Conservation (phyloP, 2,797 vertebrate genomes). For the Carcharodon carcharias region DNA sequence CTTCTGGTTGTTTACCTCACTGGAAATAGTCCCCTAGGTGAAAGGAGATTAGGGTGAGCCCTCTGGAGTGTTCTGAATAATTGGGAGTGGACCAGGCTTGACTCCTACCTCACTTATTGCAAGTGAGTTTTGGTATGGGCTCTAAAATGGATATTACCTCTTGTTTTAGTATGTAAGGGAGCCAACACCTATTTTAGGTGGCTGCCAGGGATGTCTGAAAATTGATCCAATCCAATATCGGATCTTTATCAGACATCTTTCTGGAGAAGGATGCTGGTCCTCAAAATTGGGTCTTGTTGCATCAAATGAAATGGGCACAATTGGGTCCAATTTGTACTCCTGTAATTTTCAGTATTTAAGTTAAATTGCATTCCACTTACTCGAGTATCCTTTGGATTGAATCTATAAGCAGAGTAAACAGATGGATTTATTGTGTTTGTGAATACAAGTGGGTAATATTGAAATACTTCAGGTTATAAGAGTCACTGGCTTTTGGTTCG, state of each 20-base stretch:
- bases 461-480: neutral
- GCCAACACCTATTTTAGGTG: neutral
- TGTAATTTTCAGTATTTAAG: neutral
- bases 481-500: neutral
- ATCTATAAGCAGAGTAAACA: neutral
- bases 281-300: neutral
- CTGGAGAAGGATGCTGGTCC: neutral
- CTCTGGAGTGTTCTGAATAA: neutral
- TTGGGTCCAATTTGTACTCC: neutral
- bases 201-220: neutral
- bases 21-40: neutral
- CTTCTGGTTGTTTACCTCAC: neutral
- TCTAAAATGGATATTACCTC: neutral
- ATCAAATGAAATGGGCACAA: neutral
- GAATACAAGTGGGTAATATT: neutral
- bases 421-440: neutral
- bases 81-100: neutral
- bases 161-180: neutral
- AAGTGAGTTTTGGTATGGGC: neutral
- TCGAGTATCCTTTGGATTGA: neutral
- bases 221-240: neutral
- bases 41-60: too few species aligned
- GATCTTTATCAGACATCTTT: neutral
- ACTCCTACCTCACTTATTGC: neutral
- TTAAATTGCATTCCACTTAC: neutral